phyloP scores from a whole-genome alignment of 1,140 invertebrate genomes.

The Globodera rostochiensis region DNA sequence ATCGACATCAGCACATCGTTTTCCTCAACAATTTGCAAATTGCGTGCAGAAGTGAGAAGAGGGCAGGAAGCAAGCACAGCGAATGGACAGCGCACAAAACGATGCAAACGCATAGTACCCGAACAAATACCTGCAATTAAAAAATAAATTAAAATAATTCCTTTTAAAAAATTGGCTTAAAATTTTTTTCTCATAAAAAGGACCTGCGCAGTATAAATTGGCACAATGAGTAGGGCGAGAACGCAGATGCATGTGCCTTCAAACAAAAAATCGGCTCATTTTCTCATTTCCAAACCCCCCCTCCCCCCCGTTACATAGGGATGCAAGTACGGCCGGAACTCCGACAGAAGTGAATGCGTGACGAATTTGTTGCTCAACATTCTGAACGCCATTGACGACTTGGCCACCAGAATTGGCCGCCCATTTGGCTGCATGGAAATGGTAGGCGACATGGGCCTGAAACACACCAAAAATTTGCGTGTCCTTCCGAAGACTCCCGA shows the following conservation, averaged over 20 bases:
- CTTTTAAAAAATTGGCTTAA: neutral
- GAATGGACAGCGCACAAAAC: slow-evolving; percentile 47
- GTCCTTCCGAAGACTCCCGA: neutral
- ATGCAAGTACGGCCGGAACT: slow-evolving; percentile 39
- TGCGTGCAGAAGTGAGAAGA: slow-evolving; percentile 41
- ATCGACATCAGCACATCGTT: neutral
- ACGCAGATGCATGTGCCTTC: slow-evolving; percentile 30
- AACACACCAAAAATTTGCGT: neutral
- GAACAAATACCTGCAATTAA: slow-evolving; percentile 44
- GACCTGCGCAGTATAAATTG: slow-evolving; percentile 78
- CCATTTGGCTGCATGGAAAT: slow-evolving; percentile 46
- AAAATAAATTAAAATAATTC: slow-evolving; percentile 17
- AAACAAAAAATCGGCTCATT: neutral
- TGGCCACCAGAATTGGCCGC: neutral
- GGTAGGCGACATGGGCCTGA: slow-evolving; percentile 53
- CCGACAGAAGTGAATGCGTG: slow-evolving; percentile 32
- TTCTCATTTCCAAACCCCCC: neutral
- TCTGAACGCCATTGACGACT: neutral
- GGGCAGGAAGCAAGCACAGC: slow-evolving; percentile 49
- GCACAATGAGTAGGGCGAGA: slow-evolving; percentile 79
- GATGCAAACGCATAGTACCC: slow-evolving; percentile 57
- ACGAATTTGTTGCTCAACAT: slow-evolving; percentile 10
- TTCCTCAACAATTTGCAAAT: neutral
- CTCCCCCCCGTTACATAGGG: slow-evolving; percentile 3
- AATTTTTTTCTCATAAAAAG: slow-evolving; percentile 2